Percentiles rank a stretch among this genome's conserved stretches.
phyloP scores from a whole-genome alignment of 2,888 invertebrate genomes.

The Cacoxenus indagator region DNA sequence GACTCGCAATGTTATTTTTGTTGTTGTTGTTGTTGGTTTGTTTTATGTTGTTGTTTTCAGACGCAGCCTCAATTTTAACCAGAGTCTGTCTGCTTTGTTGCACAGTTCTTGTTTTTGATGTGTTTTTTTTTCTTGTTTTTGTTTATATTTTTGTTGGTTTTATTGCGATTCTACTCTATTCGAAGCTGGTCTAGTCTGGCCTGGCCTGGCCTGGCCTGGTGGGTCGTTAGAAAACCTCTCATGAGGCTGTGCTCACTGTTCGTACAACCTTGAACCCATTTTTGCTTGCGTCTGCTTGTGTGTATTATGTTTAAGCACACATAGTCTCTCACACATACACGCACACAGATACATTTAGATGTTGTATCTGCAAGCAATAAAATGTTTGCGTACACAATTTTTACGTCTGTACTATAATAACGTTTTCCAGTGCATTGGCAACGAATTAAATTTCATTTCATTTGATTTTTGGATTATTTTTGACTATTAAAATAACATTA shows the following conservation, averaged over 20 bases:
- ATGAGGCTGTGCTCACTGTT: background rate
- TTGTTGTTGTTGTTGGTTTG: background rate
- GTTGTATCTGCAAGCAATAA: background rate
- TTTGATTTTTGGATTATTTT: background rate
- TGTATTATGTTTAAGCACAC: background rate
- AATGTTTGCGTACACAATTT: background rate
- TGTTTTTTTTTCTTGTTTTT: background rate
- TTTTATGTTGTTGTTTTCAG: constrained; percentile 1
- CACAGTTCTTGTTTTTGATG: background rate
- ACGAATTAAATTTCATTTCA: background rate
- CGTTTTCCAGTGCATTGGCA: background rate
- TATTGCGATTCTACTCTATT: background rate
- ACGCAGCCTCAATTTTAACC: background rate
- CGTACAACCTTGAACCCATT: constrained; percentile 19
- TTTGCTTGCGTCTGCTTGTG: background rate
- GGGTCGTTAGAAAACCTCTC: constrained; percentile 10
- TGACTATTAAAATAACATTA: background rate
- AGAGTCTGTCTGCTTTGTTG: background rate
- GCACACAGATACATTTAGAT: background rate
- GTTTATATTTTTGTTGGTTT: background rate
- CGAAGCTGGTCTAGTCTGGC: background rate
- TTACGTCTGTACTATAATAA: background rate
- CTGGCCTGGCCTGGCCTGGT: constrained; percentile 9
- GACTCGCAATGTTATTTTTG: too few species aligned
- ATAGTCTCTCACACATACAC: background rate